These are phyloP conservation scores for Limnephilus marmoratus DNA, from an alignment of 2,888 invertebrate genomes.

Conservation along the genomic window DNA sequence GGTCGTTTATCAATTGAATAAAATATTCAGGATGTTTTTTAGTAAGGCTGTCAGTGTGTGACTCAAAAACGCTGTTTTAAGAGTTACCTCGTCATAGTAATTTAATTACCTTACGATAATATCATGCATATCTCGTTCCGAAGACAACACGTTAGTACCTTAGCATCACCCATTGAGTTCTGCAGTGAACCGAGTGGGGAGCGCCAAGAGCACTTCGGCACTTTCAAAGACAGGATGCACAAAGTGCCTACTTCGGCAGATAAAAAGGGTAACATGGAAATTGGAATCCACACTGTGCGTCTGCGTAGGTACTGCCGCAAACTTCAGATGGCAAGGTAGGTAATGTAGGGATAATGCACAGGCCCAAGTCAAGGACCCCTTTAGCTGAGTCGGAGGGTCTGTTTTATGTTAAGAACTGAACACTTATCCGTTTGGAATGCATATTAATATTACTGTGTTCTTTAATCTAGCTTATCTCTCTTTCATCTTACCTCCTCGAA, in stretches of 20 bases:
- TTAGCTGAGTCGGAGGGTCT: not conserved
- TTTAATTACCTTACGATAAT: not conserved
- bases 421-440: not conserved
- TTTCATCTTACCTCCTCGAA: not conserved
- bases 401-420: not conserved
- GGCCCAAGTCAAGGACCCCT: not conserved
- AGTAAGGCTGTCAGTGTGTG: too few species aligned
- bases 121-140: not conserved
- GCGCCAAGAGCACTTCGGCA: not conserved
- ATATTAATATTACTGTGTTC: not conserved
- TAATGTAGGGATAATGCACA: not conserved
- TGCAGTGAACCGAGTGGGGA: not conserved
- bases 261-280: not conserved
- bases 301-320: not conserved
- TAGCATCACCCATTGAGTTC: not conserved
- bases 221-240: constrained; percentile 6
- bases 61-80: too few species aligned
- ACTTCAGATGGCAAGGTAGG: not conserved
- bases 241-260: not conserved
- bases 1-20: too few species aligned
- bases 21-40: too few species aligned
- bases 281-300: not conserved
- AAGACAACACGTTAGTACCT: not conserved
- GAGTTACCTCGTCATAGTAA: too few species aligned
- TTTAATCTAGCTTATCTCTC: not conserved